phyloP scores from a whole-genome alignment of 2,888 invertebrate genomes.

The Harpalus rubripes region DNA sequence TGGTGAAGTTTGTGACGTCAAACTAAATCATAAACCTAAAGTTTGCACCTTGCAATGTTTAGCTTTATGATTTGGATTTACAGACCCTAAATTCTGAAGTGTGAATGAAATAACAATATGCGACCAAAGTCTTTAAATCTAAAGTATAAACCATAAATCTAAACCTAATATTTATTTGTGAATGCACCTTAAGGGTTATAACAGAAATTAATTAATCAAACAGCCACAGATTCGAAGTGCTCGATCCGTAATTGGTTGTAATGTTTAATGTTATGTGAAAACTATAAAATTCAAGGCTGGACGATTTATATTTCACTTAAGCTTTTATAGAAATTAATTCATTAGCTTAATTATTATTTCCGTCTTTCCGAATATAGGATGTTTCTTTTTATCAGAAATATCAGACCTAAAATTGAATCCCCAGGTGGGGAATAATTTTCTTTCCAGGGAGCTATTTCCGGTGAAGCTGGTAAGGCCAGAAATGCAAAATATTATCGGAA shows the following conservation, averaged over 20 bases:
- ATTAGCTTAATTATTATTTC: slow-evolving; percentile 37
- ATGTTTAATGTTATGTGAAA: slow-evolving; percentile 16
- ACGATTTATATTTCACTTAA: background rate
- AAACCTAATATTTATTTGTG: no score
- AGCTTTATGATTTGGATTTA: no score
- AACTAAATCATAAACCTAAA: no score
- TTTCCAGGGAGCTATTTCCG: background rate
- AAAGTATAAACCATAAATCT: no score
- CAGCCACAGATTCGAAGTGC: slow-evolving; percentile 13
- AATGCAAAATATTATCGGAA: slow-evolving; percentile 39
- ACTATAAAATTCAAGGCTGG: slow-evolving; percentile 8
- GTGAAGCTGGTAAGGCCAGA: slow-evolving; percentile 1
- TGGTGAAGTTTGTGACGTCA: no score
- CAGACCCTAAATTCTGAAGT: no score
- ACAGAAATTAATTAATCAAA: slow-evolving; percentile 32
- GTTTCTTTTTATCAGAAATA: background rate
- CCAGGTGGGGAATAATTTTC: background rate
- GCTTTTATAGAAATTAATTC: slow-evolving; percentile 6
- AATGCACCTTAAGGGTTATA: no score
- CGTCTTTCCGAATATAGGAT: background rate
- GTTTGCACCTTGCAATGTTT: no score
- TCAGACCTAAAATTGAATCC: background rate
- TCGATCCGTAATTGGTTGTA: slow-evolving; percentile 8
- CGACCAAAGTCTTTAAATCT: no score
- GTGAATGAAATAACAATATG: no score